Percentiles rank a stretch among this genome's conserved stretches.
phyloP scores from a whole-genome alignment of 92 coral and sea anemone species.

The Phymanthus crucifer region DNA sequence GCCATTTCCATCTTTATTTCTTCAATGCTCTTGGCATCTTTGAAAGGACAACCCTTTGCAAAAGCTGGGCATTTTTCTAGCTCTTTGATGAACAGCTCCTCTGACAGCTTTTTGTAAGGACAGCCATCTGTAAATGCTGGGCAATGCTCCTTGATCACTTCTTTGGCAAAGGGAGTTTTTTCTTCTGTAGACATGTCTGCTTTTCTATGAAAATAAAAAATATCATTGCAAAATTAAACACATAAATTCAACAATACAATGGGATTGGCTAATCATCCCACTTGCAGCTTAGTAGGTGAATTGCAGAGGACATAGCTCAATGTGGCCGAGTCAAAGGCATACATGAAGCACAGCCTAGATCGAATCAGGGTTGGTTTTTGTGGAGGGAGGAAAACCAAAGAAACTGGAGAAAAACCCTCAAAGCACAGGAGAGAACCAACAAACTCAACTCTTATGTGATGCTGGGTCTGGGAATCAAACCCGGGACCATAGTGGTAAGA shows the following conservation, averaged over 20 bases:
- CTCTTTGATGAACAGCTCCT: conserved; percentile 65
- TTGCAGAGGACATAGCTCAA: too few species aligned
- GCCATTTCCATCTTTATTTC: conserved; percentile 66
- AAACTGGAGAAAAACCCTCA: too few species aligned
- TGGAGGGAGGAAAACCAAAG: too few species aligned
- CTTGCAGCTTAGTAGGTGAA: too few species aligned
- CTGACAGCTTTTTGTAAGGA: conserved; percentile 71
- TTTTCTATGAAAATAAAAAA: neutral
- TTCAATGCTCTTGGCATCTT: conserved; percentile 62
- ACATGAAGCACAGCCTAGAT: too few species aligned
- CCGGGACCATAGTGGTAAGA: too few species aligned
- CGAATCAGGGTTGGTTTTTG: too few species aligned
- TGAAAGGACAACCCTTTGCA: conserved; percentile 80
- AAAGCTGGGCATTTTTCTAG: conserved; percentile 83
- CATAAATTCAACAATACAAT: neutral
- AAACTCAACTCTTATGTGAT: too few species aligned
- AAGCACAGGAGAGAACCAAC: too few species aligned
- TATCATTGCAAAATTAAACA: neutral
- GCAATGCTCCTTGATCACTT: conserved; percentile 73
- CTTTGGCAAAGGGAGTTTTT: conserved; percentile 3
- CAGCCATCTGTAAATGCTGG: conserved; percentile 96
- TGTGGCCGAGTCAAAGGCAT: too few species aligned
- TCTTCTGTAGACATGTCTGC: neutral
- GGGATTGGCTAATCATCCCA: neutral
- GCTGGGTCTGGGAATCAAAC: too few species aligned